These are phyloP conservation scores for Platycnemis pennipes DNA, from an alignment of 2,888 invertebrate species.

Conservation along the genomic window DNA sequence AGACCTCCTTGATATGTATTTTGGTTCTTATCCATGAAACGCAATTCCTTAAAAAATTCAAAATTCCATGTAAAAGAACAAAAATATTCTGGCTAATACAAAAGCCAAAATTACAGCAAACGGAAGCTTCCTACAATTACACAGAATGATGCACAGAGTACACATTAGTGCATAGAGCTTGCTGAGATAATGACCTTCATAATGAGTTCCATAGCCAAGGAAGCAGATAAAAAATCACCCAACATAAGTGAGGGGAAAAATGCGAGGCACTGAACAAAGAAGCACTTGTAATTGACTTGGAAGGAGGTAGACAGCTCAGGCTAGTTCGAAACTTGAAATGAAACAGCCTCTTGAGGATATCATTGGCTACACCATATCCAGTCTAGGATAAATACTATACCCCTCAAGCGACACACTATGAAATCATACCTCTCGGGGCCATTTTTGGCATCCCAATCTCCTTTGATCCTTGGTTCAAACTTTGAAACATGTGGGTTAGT, in stretches of 20 bases:
- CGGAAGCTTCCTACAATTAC: not conserved
- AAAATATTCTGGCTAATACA: not conserved
- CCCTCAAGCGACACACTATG: not conserved
- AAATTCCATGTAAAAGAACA: not conserved
- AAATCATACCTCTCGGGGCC: not conserved
- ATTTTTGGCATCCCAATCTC: not conserved
- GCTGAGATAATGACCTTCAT: too few relatives aligned
- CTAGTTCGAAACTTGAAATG: not conserved
- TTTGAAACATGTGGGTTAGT: not conserved
- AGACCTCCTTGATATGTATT: not conserved
- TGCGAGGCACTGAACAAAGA: not conserved
- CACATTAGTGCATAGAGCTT: not conserved
- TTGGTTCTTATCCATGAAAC: not conserved
- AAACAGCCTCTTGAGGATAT: not conserved
- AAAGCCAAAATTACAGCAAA: not conserved
- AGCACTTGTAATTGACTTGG: constrained; percentile 6
- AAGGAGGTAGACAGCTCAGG: constrained; percentile 47
- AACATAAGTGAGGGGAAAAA: not conserved
- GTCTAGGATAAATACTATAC: not conserved
- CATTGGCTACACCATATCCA: not conserved
- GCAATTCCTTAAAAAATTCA: too few relatives aligned
- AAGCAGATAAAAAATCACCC: too few relatives aligned
- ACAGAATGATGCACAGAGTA: not conserved
- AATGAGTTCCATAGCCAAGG: too few relatives aligned
- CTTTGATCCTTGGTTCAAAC: not conserved